phyloP scores from a whole-genome alignment of 2,888 invertebrate species.

The Sepioteuthis lessoniana region DNA sequence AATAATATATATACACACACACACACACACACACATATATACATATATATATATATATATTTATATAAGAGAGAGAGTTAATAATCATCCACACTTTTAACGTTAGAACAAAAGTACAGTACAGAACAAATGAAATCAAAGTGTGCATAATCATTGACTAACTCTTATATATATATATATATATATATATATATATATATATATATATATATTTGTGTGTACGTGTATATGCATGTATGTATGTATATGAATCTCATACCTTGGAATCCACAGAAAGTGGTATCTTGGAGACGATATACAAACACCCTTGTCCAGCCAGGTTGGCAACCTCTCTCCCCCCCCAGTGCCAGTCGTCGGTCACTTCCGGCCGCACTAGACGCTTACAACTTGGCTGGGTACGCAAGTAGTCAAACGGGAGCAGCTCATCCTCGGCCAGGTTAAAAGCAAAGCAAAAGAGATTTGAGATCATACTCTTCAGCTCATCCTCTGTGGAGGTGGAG shows the following conservation, averaged over 20 bases:
- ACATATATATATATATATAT: too few relatives aligned
- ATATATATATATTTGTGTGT: too few relatives aligned
- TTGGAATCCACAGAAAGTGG: slow-evolving; percentile 42
- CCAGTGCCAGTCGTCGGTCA: slow-evolving; percentile 46
- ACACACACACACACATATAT: too few relatives aligned
- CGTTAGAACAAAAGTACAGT: too few relatives aligned
- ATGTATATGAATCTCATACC: slow-evolving; percentile 25
- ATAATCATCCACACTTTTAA: too few relatives aligned
- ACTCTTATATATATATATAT: too few relatives aligned
- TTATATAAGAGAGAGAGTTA: too few relatives aligned
- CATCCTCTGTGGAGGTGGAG: not conserved
- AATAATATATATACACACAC: too few relatives aligned
- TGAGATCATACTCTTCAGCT: slow-evolving; percentile 42
- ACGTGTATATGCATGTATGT: not conserved
- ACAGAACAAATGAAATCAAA: too few relatives aligned
- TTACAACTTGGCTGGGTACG: slow-evolving; percentile 45
- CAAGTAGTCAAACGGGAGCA: slow-evolving; percentile 48
- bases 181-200: too few relatives aligned
- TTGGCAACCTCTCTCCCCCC: slow-evolving; percentile 42
- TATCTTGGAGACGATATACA: slow-evolving; percentile 47
- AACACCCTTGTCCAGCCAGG: slow-evolving; percentile 48
- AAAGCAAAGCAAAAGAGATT: slow-evolving; percentile 42
- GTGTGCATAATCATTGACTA: too few relatives aligned
- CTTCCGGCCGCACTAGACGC: slow-evolving; percentile 47
- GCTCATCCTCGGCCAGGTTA: slow-evolving; percentile 46